Base-by-base conservation (phyloP, 2,888 invertebrate genomes). In the Polymixis lichenea region DNA sequence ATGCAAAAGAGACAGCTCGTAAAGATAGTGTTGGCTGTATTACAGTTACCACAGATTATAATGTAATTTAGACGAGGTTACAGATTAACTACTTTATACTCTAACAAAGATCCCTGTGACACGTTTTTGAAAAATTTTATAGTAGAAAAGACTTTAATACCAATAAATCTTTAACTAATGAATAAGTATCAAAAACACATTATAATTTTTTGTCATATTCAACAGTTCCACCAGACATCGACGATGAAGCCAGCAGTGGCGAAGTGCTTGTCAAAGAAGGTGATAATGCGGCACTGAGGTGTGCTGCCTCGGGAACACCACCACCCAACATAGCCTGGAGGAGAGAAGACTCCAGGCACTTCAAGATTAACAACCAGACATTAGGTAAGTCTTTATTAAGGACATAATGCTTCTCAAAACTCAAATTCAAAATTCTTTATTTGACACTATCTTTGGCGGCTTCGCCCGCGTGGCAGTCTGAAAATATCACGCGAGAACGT, bases 261-360 rank as follows among this genome's bases (percentile, higher is more conserved):
- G 98, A 98, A 90, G 97, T 98, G 92, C 97, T 98, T 17, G 98
- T 98, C 25, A 97, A 98, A 82, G 99, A 99, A 94, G 98, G 98
- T 1, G 98, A 98, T 82, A 97, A 98, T 82, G 98, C 98, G 0
- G 97, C 97, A 1, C 95, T 99, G 22, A 97, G 97, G 11, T 99
- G 99, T 89, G 97, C 97, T 25, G 98, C 98, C 0, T 98, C 98
- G 0, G 98, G 99, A 13, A 98, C 98, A 64, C 99, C 98, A 0
- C 95, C 97, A 6, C 98, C 98, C 0, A 97, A 97, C 72, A 98
- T 98, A 84, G 98, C 97, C 19, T 99, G 99, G 99, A 97, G 98
- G 83, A 95, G 98, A 70, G 98, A 98, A 91, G 98, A 98, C 91
- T 97, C 98, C 17, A 95, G 97, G 64, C 96, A 97, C 74, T 97